Conservation (phyloP, 2,797 vertebrate genomes). For the Borostomias antarcticus region DNA sequence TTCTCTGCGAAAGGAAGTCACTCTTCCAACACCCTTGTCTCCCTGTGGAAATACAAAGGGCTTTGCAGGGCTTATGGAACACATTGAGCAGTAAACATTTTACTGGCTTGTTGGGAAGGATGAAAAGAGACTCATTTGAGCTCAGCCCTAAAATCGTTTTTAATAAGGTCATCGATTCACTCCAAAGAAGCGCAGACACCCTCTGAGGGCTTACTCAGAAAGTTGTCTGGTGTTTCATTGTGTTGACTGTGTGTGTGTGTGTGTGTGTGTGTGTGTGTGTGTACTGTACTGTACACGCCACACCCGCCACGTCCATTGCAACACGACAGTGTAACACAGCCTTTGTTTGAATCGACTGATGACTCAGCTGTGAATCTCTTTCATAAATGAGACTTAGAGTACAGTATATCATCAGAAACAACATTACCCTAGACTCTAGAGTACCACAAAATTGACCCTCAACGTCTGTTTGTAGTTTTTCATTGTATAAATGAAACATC, state of each 20-base stretch:
- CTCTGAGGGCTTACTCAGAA: constrained; percentile 37
- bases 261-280: constrained; percentile 17
- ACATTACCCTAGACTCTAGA: no score
- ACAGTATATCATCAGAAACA: no score
- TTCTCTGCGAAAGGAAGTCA: constrained; percentile 29
- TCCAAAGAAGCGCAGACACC: constrained; percentile 40
- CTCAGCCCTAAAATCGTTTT: constrained; percentile 37
- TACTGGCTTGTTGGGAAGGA: constrained; percentile 40
- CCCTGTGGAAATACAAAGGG: constrained; percentile 21
- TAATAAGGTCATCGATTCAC: constrained; percentile 55
- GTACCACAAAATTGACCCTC: no score
- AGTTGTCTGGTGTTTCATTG: constrained; percentile 30
- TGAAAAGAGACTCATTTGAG: constrained; percentile 39
- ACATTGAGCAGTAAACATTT: constrained; percentile 53
- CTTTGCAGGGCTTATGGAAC: constrained; percentile 37
- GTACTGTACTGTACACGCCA: no score
- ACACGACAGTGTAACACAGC: no score
- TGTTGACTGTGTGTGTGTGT: constrained; percentile 43
- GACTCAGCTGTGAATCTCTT: no score
- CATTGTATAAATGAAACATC: no score
- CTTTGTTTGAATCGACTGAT: no score
- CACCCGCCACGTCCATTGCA: no score
- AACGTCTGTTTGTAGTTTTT: no score
- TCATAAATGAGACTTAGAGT: no score
- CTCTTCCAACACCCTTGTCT: neutral